Conservation (phyloP, 2,888 invertebrate genomes). For the Thyatira batis region DNA sequence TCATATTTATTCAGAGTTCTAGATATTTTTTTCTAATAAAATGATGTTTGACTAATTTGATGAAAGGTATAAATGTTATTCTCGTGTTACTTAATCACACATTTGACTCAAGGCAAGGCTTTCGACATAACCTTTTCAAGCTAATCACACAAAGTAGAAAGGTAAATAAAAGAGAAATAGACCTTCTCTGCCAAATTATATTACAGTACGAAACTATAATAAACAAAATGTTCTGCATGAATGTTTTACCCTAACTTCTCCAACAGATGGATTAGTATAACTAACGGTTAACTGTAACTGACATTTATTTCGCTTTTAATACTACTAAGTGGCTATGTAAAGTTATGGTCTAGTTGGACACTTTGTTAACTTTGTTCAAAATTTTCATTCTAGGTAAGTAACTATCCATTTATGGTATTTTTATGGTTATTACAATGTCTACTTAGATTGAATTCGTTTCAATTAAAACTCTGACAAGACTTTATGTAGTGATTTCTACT, state of each 20-base stretch:
- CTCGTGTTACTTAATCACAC: neutral
- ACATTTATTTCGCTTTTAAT: slow-evolving; percentile 34
- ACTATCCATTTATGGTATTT: too few relatives aligned
- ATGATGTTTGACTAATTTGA: too few relatives aligned
- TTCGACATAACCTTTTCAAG: neutral
- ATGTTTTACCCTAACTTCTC: neutral
- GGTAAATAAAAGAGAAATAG: neutral
- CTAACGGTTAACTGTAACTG: slow-evolving; percentile 31
- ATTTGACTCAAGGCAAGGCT: neutral
- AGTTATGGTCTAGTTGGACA: slow-evolving; percentile 31
- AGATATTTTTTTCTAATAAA: too few relatives aligned
- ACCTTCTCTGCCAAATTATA: neutral
- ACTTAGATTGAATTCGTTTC: too few relatives aligned
- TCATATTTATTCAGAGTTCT: too few relatives aligned
- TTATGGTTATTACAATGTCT: too few relatives aligned
- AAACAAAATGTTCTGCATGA: slow-evolving; percentile 12
- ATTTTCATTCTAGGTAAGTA: neutral
- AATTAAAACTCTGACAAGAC: too few relatives aligned
- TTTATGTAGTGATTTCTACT: too few relatives aligned
- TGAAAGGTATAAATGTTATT: too few relatives aligned
- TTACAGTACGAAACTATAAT: slow-evolving; percentile 5
- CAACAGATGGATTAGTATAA: slow-evolving; percentile 20
- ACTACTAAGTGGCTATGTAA: slow-evolving; percentile 27
- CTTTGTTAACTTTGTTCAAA: slow-evolving; percentile 22
- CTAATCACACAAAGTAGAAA: neutral